phyloP scores from a whole-genome alignment of 2,888 invertebrate genomes.

The Catocala nupta region DNA sequence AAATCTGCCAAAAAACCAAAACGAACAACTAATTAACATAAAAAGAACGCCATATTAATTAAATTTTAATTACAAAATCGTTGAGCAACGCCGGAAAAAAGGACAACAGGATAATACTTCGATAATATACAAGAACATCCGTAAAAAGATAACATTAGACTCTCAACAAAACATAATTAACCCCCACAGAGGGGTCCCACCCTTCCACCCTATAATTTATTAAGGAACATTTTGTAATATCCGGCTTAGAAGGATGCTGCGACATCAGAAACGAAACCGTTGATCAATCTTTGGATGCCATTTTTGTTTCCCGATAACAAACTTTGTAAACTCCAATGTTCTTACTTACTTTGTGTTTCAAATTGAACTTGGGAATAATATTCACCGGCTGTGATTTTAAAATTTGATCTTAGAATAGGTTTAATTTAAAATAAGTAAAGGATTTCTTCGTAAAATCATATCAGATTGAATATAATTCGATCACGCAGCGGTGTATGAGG shows the following conservation, averaged over 20 bases:
- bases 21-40: background rate
- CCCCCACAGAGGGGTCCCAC: slow-evolving; percentile 25
- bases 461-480: no score
- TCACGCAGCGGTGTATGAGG: no score
- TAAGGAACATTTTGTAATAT: slow-evolving; percentile 56
- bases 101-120: background rate
- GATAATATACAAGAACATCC: slow-evolving; percentile 33
- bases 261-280: slow-evolving; percentile 49
- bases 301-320: slow-evolving; percentile 36
- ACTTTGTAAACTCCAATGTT: slow-evolving; percentile 9
- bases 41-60: background rate
- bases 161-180: slow-evolving; percentile 52
- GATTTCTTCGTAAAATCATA: no score
- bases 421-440: no score
- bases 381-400: background rate
- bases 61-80: background rate
- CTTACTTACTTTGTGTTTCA: background rate
- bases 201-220: slow-evolving; percentile 49
- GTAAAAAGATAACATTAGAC: slow-evolving; percentile 50
- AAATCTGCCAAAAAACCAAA: no score
- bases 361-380: background rate
- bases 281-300: slow-evolving; percentile 47
- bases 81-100: background rate
- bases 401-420: background rate
- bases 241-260: slow-evolving; percentile 48